Base-by-base conservation (phyloP, 2,888 invertebrate genomes). In the Caenorhabditis sp. region DNA sequence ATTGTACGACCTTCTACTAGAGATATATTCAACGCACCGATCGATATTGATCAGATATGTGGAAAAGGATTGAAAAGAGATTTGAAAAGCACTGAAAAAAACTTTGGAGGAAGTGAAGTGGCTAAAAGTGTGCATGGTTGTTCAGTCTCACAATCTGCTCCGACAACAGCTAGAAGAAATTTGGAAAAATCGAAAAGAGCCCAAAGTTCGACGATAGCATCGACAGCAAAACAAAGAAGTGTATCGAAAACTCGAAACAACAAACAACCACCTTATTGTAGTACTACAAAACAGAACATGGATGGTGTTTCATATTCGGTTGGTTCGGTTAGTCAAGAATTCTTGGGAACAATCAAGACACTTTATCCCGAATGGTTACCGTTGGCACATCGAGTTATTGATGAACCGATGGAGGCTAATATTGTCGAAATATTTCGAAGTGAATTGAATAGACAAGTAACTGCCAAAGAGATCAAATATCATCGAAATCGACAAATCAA, bases 301-400 rank as follows among this genome's bases (percentile, higher is more conserved):
- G 65, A 70, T 10, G 69, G 64, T 17, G 59, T 54, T 26, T 61
- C 69, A 21, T 63, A 75, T 49, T 70, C 69, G 12, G 27, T 75
- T 3, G 53, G 53, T 14, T 49, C 67, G 10, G 62, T 64, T 24
- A 24, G 62, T 21, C 75, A 75, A 54, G 55, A 75, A 21, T 54
- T 75, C 4, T 37, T 75, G 53, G 69, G 69, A 6, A 58, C 66
- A 5, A 62, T 75, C 19, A 75, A 75, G 57, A 62, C 63, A 0
- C 66, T 69, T 12, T 60, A 63, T 17, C 75, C 75, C 1, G 75
- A 75, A 36, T 75, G 75, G 75, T 61, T 75, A 0, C 64, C 53
- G 14, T 60, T 67, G 26, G 43, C 37, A 2, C 63, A 63, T 37
- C 5, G 17, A 43, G n/a, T 62, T 27, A 10, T 63, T 5, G 49